Evolutionary conservation across 2,113 vertebrate genomes (phyloP).

Genomic region (Heliornis fulica): DNA sequence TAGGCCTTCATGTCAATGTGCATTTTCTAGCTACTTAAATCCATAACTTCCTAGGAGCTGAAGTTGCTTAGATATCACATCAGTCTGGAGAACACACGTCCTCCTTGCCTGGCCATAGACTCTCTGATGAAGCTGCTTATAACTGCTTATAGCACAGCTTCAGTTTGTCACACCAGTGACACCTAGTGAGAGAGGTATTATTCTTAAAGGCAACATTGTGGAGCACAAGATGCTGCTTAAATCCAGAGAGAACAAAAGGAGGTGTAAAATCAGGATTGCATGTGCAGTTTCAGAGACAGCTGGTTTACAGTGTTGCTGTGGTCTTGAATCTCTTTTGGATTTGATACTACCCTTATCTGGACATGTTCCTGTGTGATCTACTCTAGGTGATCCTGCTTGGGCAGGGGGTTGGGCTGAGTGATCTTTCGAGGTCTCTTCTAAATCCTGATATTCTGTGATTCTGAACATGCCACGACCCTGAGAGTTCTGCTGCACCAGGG

Average conservation of each 20-base stretch:
- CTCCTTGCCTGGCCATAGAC: background rate
- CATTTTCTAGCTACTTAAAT: background rate
- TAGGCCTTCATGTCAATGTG: background rate
- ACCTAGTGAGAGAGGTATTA: background rate
- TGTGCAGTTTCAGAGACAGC: background rate
- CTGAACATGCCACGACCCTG: background rate
- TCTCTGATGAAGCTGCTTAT: background rate
- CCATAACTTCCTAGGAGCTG: background rate
- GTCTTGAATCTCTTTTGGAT: background rate
- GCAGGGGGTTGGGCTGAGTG: no score
- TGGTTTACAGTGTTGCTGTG: background rate
- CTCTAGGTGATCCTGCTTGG: no score
- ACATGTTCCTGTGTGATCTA: no score
- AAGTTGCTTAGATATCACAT: background rate
- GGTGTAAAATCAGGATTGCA: background rate
- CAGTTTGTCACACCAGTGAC: background rate
- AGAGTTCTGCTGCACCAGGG: background rate
- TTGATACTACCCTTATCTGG: background rate
- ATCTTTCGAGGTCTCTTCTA: no score
- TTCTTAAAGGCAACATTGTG: background rate
- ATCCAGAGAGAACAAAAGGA: background rate
- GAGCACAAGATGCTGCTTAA: background rate
- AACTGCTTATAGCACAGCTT: background rate
- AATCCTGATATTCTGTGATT: no score
- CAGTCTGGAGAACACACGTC: background rate